These are phyloP conservation scores for Sapajus apella DNA, from an alignment of 2,113 vertebrate species.

Conservation along the genomic window DNA sequence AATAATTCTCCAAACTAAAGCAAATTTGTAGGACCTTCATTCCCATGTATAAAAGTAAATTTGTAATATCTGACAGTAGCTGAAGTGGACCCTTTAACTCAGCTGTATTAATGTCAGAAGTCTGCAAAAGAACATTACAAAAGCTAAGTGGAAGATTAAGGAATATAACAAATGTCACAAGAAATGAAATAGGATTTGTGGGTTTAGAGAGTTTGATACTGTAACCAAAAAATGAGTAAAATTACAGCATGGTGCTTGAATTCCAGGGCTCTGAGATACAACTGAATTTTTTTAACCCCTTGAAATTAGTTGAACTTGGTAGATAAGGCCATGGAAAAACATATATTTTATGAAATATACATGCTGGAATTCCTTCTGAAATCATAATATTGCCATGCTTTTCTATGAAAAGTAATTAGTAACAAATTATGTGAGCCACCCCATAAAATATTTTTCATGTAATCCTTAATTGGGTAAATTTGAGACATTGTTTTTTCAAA, in stretches of 20 bases:
- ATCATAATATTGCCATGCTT: neutral
- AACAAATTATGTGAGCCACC: neutral
- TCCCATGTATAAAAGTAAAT: slow-evolving; percentile 30
- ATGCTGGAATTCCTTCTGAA: neutral
- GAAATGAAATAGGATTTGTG: slow-evolving; percentile 48
- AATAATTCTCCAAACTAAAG: slow-evolving; percentile 50
- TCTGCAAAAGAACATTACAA: slow-evolving; percentile 50
- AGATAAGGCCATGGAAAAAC: neutral
- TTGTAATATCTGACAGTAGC: slow-evolving; percentile 47
- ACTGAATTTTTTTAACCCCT: neutral
- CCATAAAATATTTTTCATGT: slow-evolving; percentile 48
- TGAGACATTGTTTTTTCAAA: neutral
- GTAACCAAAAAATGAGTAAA: slow-evolving; percentile 51
- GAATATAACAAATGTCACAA: slow-evolving; percentile 56
- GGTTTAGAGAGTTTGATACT: slow-evolving; percentile 45
- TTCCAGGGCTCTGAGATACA: slow-evolving; percentile 8
- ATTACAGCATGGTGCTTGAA: slow-evolving; percentile 1
- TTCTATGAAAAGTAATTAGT: slow-evolving; percentile 15
- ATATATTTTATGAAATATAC: neutral
- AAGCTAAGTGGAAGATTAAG: slow-evolving; percentile 33
- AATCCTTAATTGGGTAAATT: slow-evolving; percentile 13
- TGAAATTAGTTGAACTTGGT: neutral
- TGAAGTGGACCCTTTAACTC: slow-evolving; percentile 18
- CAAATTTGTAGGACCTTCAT: neutral
- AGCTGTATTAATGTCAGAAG: slow-evolving; percentile 19